Evolutionary conservation across 2,888 invertebrate genomes (phyloP).

Genomic region (Calameuta idolon): DNA sequence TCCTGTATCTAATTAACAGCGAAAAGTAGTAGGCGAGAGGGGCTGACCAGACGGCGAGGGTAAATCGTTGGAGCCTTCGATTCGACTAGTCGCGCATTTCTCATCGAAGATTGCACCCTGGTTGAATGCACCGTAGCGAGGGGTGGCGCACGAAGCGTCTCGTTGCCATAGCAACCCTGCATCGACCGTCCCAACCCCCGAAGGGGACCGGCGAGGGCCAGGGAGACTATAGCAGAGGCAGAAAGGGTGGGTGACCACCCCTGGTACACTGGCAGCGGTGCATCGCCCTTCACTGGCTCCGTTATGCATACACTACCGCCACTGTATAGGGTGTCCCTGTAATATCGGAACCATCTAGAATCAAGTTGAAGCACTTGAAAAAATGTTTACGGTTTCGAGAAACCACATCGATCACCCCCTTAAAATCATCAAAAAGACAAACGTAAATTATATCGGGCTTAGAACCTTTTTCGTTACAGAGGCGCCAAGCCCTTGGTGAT

Average conservation of each 20-base stretch:
- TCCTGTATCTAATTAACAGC: neutral
- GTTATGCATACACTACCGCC: constrained; percentile 43
- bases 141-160: constrained; percentile 70
- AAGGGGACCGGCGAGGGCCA: constrained; percentile 48
- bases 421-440: neutral
- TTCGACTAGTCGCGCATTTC: constrained; percentile 40
- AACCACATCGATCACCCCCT: neutral
- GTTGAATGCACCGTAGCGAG: constrained; percentile 66
- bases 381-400: neutral
- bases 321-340: constrained; percentile 23
- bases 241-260: constrained; percentile 41
- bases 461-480: neutral
- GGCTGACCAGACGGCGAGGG: neutral
- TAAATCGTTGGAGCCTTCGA: neutral
- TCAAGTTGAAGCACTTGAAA: neutral
- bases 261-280: constrained; percentile 53
- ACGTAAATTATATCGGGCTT: neutral
- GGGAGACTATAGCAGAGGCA: constrained; percentile 20
- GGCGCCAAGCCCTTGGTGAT: neutral
- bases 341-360: neutral
- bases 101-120: constrained; percentile 56
- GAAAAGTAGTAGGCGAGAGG: neutral
- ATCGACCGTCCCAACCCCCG: constrained; percentile 68
- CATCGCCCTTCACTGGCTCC: constrained; percentile 56
- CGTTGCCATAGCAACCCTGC: constrained; percentile 70